phyloP scores from a whole-genome alignment of 2,888 invertebrate genomes.

The Pristionchus japonicus region DNA sequence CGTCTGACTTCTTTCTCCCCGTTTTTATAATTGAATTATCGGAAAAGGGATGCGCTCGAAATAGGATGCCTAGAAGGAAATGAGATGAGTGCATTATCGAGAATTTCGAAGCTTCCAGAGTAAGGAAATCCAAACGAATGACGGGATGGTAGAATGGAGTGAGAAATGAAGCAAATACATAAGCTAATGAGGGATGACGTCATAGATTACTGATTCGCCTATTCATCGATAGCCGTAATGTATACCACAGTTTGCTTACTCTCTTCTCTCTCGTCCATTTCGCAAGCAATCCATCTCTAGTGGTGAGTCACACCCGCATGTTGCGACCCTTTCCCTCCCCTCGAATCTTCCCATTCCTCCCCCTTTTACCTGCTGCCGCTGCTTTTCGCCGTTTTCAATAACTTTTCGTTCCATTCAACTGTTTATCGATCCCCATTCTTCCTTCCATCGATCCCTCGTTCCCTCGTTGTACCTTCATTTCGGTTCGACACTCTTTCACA shows the following conservation, averaged over 20 bases:
- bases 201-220: neutral
- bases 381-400: neutral
- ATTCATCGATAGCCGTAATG: neutral
- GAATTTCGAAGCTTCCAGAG: neutral
- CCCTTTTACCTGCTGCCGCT: neutral
- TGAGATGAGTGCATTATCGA: neutral
- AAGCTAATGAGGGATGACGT: neutral
- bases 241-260: conserved; percentile 2
- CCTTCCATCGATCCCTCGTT: neutral
- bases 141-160: neutral
- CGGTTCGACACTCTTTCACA: conserved; percentile 28
- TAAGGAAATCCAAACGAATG: neutral
- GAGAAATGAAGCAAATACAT: neutral
- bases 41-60: neutral
- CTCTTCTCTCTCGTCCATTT: neutral
- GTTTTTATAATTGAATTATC: neutral
- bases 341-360: neutral
- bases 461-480: neutral
- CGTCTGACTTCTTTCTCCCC: neutral
- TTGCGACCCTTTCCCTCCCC: neutral
- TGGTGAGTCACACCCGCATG: neutral
- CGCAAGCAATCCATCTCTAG: neutral
- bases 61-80: neutral
- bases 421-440: neutral
- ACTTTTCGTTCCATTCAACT: neutral